A percentile compares a stretch with the other conserved stretches of the same genome.
Evolutionary conservation across 2,888 invertebrate genomes (phyloP).

Genomic region (Thymelicus lineola): DNA sequence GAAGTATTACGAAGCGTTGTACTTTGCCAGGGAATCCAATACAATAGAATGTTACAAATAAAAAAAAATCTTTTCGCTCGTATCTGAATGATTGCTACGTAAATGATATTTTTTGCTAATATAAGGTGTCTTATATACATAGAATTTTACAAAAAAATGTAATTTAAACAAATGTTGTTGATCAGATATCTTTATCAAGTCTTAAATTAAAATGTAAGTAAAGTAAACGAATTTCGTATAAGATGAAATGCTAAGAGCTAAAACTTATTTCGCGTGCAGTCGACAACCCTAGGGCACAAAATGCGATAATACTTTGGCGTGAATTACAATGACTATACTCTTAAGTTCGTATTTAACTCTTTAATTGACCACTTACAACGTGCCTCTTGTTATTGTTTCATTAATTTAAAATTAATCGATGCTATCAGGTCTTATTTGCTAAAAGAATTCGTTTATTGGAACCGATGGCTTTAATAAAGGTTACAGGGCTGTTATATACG

Average conservation of each 20-base stretch:
- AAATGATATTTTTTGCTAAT: too few species aligned
- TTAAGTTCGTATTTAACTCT: slow-evolving; percentile 54
- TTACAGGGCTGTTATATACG: slow-evolving; percentile 37
- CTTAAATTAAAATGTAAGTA: too few species aligned
- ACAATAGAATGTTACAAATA: not conserved
- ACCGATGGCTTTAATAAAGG: slow-evolving; percentile 37
- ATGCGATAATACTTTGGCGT: slow-evolving; percentile 61
- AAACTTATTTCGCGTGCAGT: not conserved
- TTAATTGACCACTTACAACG: slow-evolving; percentile 53
- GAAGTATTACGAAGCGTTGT: slow-evolving; percentile 16
- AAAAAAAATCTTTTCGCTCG: too few species aligned
- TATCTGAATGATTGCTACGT: too few species aligned
- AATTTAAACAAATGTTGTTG: too few species aligned
- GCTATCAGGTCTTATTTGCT: slow-evolving; percentile 41
- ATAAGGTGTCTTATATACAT: too few species aligned
- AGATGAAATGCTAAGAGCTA: too few species aligned
- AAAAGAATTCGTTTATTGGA: slow-evolving; percentile 41
- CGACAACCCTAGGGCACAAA: slow-evolving; percentile 47
- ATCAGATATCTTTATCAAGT: too few species aligned
- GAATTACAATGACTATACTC: slow-evolving; percentile 57
- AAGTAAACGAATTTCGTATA: too few species aligned
- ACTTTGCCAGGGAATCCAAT: slow-evolving; percentile 14
- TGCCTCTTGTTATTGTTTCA: slow-evolving; percentile 50
- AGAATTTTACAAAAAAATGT: too few species aligned
- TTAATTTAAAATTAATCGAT: slow-evolving; percentile 49